These are phyloP conservation scores for Poecile atricapillus DNA, from an alignment of 2,113 vertebrate genomes.

Conservation along the genomic window DNA sequence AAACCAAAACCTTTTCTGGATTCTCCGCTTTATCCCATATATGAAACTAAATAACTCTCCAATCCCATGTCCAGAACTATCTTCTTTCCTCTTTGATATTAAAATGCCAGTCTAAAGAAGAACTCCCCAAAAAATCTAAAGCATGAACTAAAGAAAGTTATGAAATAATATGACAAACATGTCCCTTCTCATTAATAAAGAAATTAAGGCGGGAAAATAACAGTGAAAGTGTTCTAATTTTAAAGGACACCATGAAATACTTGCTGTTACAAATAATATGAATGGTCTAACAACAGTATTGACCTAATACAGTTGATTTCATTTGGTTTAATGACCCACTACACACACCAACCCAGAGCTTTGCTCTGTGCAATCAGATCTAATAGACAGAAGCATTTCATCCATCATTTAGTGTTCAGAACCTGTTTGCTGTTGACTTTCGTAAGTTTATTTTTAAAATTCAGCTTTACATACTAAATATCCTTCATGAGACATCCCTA, in stretches of 20 bases:
- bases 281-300: not conserved
- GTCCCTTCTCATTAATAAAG: not conserved
- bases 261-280: not conserved
- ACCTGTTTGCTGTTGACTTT: not conserved
- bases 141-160: not conserved
- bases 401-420: not conserved
- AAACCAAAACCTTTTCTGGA: accelerated
- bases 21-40: not conserved
- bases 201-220: not conserved
- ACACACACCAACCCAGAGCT: not conserved
- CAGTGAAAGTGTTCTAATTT: not conserved
- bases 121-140: not conserved
- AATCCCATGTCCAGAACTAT: not conserved
- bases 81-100: not conserved
- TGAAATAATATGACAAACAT: not conserved
- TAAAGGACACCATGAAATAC: not conserved
- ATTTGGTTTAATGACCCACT: not conserved
- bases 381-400: not conserved
- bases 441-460: not conserved
- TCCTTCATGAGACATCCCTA: not conserved
- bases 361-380: not conserved
- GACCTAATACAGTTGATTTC: not conserved
- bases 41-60: not conserved
- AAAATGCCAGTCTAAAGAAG: not conserved
- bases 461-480: not conserved